Conservation (phyloP, 2,888 invertebrate genomes). For the Oasisia sp. region DNA sequence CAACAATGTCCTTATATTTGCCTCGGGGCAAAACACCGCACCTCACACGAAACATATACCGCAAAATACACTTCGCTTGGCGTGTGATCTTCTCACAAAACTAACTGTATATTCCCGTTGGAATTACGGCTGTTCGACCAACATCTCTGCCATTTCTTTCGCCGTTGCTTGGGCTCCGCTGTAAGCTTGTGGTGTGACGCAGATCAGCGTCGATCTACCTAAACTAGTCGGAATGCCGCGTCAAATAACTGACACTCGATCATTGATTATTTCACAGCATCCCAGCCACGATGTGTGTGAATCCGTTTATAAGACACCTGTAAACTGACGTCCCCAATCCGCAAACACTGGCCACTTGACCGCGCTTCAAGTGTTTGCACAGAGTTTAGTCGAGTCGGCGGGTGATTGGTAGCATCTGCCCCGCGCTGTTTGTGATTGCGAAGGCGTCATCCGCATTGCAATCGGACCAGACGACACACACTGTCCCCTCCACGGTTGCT, state of each 20-base stretch:
- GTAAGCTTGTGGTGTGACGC: not conserved
- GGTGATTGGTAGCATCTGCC: not conserved
- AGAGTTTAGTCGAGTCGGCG: not conserved
- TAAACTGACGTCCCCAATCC: not conserved
- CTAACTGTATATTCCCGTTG: not conserved
- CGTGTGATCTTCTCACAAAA: not conserved
- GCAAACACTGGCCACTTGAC: conserved; percentile 6
- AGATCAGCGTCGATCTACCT: not conserved
- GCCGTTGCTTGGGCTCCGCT: not conserved
- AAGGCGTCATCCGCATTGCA: not conserved
- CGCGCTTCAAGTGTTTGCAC: not conserved
- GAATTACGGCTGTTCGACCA: not conserved
- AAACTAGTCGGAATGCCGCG: not conserved
- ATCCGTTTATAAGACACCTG: conserved; percentile 12
- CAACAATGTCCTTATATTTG: not conserved
- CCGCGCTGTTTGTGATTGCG: not conserved
- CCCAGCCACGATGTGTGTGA: not conserved
- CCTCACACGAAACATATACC: not conserved
- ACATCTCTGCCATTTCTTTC: not conserved
- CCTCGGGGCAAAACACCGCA: not conserved
- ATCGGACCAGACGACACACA: not conserved
- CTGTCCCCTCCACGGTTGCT: not conserved
- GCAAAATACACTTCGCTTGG: not conserved
- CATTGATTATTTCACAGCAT: conserved; percentile 17
- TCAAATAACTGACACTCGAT: not conserved